phyloP scores from a whole-genome alignment of 2,113 vertebrate genomes.

The Columbina picui region DNA sequence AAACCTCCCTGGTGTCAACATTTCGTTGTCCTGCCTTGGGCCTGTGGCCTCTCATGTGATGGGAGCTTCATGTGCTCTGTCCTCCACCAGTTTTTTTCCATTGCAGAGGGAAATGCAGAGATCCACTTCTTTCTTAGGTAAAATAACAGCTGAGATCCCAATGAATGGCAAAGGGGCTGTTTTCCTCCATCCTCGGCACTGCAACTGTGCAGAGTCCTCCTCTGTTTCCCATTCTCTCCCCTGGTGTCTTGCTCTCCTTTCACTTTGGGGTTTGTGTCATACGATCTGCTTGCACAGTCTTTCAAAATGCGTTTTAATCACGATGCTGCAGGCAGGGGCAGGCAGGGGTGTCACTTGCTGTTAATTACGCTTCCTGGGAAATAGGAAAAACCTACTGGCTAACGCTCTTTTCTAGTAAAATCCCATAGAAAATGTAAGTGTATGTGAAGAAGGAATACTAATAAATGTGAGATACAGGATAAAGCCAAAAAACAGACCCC shows the following conservation, averaged over 20 bases:
- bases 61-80: not conserved
- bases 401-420: not conserved
- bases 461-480: not conserved
- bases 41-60: rapidly evolving
- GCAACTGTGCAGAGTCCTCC: not conserved
- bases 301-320: not conserved
- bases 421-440: not conserved
- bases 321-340: not conserved
- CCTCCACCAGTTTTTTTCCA: not conserved
- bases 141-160: not conserved
- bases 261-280: rapidly evolving
- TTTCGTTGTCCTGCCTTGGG: not conserved
- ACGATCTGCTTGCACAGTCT: not conserved
- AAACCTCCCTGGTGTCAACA: not conserved
- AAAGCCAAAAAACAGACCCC: not conserved
- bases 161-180: not conserved
- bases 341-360: not conserved
- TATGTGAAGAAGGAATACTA: not conserved
- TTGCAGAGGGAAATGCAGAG: not conserved
- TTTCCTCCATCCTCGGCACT: not conserved
- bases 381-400: not conserved
- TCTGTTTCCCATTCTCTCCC: not conserved
- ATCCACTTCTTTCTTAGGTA: not conserved
- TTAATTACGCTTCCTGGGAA: not conserved
- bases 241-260: not conserved